A percentile compares a stretch with the other conserved stretches of the same genome.
Conservation (phyloP, 2,113 vertebrate species). For the Ptilorrhoa leucosticta region DNA sequence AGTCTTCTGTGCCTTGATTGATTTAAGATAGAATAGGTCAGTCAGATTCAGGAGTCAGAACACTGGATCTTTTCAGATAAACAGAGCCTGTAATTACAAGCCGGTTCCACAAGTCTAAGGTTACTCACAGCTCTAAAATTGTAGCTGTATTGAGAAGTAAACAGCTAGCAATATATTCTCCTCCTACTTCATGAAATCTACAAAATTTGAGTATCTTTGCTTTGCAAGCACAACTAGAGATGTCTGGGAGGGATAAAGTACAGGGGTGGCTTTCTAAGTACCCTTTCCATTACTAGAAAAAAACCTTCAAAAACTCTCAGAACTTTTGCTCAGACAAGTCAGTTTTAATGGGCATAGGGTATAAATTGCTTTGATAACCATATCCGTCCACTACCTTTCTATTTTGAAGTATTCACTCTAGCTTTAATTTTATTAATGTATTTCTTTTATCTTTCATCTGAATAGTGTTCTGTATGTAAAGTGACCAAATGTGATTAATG, state of each 20-base stretch:
- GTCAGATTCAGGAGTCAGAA: not conserved
- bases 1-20: not conserved
- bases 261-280: not conserved
- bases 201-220: not conserved
- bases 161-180: not conserved
- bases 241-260: not conserved
- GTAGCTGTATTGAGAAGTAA: not conserved
- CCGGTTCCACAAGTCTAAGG: not conserved
- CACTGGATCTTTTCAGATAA: not conserved
- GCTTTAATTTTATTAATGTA: conserved; percentile 78
- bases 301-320: not conserved
- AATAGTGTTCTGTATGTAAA: conserved; percentile 81
- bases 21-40: conserved; percentile 13
- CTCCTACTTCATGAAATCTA: not conserved
- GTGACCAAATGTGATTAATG: conserved; percentile 84
- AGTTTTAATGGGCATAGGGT: conserved; percentile 2
- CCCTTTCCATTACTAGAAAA: not conserved
- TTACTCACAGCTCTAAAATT: not conserved
- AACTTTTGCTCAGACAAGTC: conserved; percentile 4
- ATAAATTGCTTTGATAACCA: conserved; percentile 65
- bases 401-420: conserved; percentile 70
- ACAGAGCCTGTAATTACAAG: not conserved
- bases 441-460: conserved; percentile 82
- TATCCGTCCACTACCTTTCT: conserved; percentile 58
- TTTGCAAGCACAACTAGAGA: not conserved